Evolutionary conservation across 2,888 invertebrate genomes (phyloP), one percentile per base, ranked within the genome.

Genomic region (Gibbula magus): DNA sequence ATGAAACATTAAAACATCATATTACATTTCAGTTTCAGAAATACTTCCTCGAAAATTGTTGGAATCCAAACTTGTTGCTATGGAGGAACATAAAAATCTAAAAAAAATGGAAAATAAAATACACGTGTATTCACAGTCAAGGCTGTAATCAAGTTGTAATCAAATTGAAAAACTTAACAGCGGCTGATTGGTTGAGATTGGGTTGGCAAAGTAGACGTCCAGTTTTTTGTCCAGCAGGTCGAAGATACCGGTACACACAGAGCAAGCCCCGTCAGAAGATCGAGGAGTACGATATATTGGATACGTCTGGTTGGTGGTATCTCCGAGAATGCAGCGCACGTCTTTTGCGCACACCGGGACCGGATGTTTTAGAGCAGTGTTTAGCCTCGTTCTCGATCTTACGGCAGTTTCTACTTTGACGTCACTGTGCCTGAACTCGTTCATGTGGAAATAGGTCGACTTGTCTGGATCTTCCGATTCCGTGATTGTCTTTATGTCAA

Each of bases 201-300:
- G 78, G 29, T 78, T 78, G 10, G 22, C 53, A 10, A 51, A 20
- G 18, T 78, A 78, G 10, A 78, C 25, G n/a, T 45, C 32, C 13
- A 78, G 67, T 51, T 25, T 52, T 61, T 61, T 78, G n/a, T 78
- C 52, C 20, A 78, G 53, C 20, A 78, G 29, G 32, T 78, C 70
- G 18, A 78, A 45, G 16, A 70, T 35, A 10, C 32, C 70, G 8
- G 78, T 78, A 51, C 67, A 52, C 20, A 32, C 66, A 16, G 78
- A 70, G 16, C 45, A 51, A 0, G 67, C 52, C n/a, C 45, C 32
- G 66, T 77, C 77, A 45, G 77, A 66, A 5, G 61, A 45, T 22
- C 77, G 45, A 2, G 66, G 66, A 45, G 67, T 66, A 18, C 70
- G 45, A n/a, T 51, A 78, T n/a, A 78, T 67, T 0, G 78, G 78